phyloP scores from a whole-genome alignment of 1,140 invertebrate species.

The Dryas iulia region DNA sequence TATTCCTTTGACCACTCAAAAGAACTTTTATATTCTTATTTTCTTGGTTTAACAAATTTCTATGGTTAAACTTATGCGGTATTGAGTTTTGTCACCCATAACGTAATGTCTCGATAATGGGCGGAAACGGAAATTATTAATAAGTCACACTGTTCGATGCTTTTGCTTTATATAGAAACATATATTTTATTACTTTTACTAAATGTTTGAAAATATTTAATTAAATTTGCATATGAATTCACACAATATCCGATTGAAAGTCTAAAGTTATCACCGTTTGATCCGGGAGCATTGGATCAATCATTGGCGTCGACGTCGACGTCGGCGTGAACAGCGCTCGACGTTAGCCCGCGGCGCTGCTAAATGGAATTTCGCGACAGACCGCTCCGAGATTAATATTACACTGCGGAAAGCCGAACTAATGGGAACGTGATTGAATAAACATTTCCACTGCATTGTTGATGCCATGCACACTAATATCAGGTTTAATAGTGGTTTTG shows the following conservation, averaged over 20 bases:
- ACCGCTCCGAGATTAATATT: conserved; percentile 66
- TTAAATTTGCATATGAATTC: not conserved
- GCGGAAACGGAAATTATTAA: no score
- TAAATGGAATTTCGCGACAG: conserved; percentile 70
- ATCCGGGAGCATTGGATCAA: conserved; percentile 48
- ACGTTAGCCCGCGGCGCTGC: conserved; percentile 44
- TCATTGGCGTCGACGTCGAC: conserved; percentile 37
- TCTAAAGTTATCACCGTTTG: conserved; percentile 38
- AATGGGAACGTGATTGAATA: conserved; percentile 69
- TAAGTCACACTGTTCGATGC: no score
- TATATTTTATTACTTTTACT: no score
- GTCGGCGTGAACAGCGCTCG: conserved; percentile 47
- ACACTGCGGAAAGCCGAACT: conserved; percentile 57
- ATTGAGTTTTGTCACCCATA: no score
- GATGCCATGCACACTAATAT: conserved; percentile 17
- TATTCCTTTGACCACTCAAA: no score
- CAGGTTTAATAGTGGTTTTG: conserved; percentile 1
- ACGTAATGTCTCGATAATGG: no score
- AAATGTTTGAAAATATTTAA: not conserved
- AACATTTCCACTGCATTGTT: conserved; percentile 52
- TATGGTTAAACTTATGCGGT: no score
- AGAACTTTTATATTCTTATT: no score
- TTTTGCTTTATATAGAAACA: not conserved
- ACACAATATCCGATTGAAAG: conserved; percentile 3
- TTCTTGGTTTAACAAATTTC: no score